These are phyloP conservation scores for Drosophila fulvimacula DNA, from an alignment of 2,888 invertebrate genomes.

Conservation along the genomic window DNA sequence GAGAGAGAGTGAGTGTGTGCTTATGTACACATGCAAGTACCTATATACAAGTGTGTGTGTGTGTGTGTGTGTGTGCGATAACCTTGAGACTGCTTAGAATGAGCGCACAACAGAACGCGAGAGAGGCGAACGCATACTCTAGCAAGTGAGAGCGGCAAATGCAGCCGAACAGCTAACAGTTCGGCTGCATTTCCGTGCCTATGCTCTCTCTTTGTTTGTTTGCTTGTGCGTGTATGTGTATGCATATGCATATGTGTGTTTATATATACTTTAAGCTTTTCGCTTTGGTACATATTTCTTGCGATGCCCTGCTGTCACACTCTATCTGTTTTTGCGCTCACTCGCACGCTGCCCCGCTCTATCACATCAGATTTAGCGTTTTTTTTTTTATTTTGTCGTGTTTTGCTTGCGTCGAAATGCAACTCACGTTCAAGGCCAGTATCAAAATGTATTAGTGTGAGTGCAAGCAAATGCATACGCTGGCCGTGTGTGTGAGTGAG, in stretches of 20 bases:
- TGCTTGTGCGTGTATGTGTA: slow-evolving; percentile 17
- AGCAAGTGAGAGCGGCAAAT: slow-evolving; percentile 34
- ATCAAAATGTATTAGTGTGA: slow-evolving; percentile 63
- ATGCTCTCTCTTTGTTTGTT: neutral
- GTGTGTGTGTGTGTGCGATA: slow-evolving; percentile 47
- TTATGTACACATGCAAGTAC: slow-evolving; percentile 11
- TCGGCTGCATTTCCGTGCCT: slow-evolving; percentile 21
- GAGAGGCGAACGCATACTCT: slow-evolving; percentile 14
- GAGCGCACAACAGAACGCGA: slow-evolving; percentile 14
- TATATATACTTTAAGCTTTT: slow-evolving; percentile 60
- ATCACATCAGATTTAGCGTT: slow-evolving; percentile 11
- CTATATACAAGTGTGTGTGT: neutral
- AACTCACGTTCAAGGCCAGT: slow-evolving; percentile 85
- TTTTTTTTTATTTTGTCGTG: slow-evolving; percentile 10
- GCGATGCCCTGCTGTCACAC: slow-evolving; percentile 28
- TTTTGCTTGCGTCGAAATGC: slow-evolving; percentile 74
- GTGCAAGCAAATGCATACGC: neutral
- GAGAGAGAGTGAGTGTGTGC: slow-evolving; percentile 22
- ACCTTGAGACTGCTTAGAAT: slow-evolving; percentile 69
- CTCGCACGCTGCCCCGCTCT: slow-evolving; percentile 29
- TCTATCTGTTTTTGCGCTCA: slow-evolving; percentile 10
- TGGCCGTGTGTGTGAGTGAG: neutral
- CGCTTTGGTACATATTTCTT: slow-evolving; percentile 59
- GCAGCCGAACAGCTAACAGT: slow-evolving; percentile 46
- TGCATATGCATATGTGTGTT: slow-evolving; percentile 10